These are phyloP conservation scores for Notarius quadriscutis DNA, from an alignment of 2,113 vertebrate species.

Conservation along the genomic window DNA sequence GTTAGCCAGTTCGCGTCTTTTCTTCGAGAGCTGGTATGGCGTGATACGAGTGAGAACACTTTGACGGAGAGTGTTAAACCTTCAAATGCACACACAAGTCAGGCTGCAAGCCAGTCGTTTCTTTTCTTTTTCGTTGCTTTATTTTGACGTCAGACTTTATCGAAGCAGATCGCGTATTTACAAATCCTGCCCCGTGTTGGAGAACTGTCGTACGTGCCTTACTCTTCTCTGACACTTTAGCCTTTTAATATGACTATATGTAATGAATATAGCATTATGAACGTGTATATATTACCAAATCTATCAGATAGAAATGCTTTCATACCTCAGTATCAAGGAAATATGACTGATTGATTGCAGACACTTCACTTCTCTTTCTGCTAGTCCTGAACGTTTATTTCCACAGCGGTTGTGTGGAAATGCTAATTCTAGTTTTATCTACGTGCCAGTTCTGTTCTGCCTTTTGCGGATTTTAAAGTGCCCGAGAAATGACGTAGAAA, in stretches of 20 bases:
- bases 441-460: not conserved
- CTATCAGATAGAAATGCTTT: slow-evolving; percentile 15
- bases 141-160: not conserved
- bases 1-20: not conserved
- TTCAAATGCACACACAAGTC: not conserved
- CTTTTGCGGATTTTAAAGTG: not conserved
- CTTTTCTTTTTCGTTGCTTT: not conserved
- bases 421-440: not conserved
- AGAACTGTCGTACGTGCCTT: slow-evolving; percentile 21
- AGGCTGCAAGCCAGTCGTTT: not conserved
- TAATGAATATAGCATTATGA: slow-evolving; percentile 37
- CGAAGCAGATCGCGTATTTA: not conserved
- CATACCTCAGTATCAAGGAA: slow-evolving; percentile 28
- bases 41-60: slow-evolving; percentile 14
- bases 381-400: not conserved
- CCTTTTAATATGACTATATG: slow-evolving; percentile 14
- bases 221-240: slow-evolving; percentile 26
- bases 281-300: slow-evolving; percentile 32
- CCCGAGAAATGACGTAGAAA: not conserved
- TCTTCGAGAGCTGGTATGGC: not conserved
- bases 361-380: slow-evolving; percentile 1
- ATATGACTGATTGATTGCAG: slow-evolving; percentile 20
- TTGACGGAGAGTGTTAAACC: not conserved
- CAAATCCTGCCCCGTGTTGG: not conserved
- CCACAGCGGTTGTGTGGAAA: not conserved